These are phyloP conservation scores for Laupala kohalensis DNA, from an alignment of 1,140 invertebrate genomes.

Conservation along the genomic window DNA sequence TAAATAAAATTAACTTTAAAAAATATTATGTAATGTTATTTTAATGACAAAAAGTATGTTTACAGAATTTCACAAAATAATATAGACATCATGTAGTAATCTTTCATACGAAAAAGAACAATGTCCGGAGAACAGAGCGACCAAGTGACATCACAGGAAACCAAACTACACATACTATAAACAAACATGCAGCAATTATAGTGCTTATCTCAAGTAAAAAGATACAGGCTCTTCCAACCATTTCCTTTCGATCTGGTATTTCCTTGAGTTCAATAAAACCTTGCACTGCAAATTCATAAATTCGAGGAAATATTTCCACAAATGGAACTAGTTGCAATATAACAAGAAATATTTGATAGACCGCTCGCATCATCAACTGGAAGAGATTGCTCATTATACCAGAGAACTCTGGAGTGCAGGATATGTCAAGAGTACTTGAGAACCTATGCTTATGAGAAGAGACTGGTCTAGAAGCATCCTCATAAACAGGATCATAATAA, in stretches of 20 bases:
- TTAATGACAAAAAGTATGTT: no score
- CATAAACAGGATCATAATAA: no score
- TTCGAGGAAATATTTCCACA: neutral
- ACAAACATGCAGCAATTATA: neutral
- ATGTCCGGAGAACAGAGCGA: neutral
- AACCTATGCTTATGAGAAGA: no score
- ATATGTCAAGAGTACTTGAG: no score
- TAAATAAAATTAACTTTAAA: no score
- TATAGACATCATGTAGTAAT: no score
- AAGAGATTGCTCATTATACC: neutral
- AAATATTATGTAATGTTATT: neutral
- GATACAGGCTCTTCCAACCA: neutral
- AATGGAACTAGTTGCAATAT: neutral
- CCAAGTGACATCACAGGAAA: neutral
- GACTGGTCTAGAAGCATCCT: no score
- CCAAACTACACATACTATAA: neutral
- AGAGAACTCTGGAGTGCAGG: no score
- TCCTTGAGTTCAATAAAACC: neutral
- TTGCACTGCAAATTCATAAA: neutral
- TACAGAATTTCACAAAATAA: no score
- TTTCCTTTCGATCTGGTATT: neutral
- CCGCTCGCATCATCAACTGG: neutral
- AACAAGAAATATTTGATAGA: neutral
- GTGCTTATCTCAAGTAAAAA: neutral
- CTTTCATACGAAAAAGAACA: neutral